Percentiles rank a stretch among this genome's conserved stretches.
Conservation (phyloP, 2,888 invertebrate species). For the Drosophila austrosaltans region DNA sequence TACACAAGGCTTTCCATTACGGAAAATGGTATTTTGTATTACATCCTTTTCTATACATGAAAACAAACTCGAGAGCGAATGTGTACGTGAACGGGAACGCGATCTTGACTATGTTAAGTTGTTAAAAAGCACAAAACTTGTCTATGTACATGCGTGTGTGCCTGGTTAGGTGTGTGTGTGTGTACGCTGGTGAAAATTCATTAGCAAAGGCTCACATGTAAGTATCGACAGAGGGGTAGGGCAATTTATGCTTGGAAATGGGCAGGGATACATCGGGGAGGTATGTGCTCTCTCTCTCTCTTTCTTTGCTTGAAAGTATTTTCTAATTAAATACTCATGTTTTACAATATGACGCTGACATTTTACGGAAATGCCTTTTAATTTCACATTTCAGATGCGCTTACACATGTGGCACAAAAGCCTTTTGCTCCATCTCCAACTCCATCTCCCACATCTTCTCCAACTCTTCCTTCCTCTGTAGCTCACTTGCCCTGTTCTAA, state of each 20-base stretch:
- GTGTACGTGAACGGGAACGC: constrained; percentile 30
- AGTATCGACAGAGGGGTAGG: constrained; percentile 43
- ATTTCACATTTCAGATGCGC: constrained; percentile 73
- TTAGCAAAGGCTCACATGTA: constrained; percentile 53
- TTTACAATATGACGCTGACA: constrained; percentile 81
- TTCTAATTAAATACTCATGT: constrained; percentile 81
- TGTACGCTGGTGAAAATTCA: constrained; percentile 57
- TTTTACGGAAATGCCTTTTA: constrained; percentile 80
- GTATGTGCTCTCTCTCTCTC: neutral
- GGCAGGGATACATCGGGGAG: neutral
- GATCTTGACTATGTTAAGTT: constrained; percentile 68
- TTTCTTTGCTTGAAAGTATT: constrained; percentile 61
- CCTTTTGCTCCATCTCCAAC: constrained; percentile 24
- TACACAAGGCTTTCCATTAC: constrained; percentile 51
- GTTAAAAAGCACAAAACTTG: constrained; percentile 67
- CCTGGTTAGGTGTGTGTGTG: constrained; percentile 26
- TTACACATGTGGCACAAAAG: constrained; percentile 36
- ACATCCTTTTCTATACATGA: constrained; percentile 42
- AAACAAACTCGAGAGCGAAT: constrained; percentile 30
- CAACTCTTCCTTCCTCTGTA: constrained; percentile 7
- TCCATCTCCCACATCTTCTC: constrained; percentile 5
- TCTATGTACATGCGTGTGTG: constrained; percentile 31
- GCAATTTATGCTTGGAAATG: neutral
- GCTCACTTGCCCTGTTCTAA: neutral
- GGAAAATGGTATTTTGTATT: constrained; percentile 74